These are phyloP conservation scores for Prunella strophiata DNA, from an alignment of 2,797 vertebrate species.

Conservation along the genomic window DNA sequence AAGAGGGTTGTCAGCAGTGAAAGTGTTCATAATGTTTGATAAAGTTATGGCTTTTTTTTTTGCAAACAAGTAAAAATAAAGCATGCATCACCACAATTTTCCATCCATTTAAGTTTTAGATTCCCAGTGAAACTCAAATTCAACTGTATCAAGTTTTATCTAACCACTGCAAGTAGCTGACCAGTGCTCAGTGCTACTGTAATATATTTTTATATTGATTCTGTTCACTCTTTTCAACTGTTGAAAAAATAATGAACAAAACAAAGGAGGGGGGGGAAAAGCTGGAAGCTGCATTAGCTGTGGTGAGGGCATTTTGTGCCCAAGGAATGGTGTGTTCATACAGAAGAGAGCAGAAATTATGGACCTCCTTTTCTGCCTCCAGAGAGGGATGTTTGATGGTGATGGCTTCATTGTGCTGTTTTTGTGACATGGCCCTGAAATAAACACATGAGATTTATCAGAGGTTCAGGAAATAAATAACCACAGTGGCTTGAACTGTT, in stretches of 20 bases:
- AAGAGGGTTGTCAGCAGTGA: conserved; percentile 48
- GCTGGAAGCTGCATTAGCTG: not conserved
- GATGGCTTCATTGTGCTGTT: not conserved
- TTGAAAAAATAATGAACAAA: not conserved
- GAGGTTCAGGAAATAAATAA: not conserved
- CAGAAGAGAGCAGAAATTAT: not conserved
- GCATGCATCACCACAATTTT: conserved; percentile 10
- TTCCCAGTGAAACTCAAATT: conserved; percentile 1
- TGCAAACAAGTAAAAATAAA: conserved; percentile 51
- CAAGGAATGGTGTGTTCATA: not conserved
- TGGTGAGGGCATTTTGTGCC: not conserved
- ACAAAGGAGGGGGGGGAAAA: not conserved
- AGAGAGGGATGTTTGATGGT: not conserved
- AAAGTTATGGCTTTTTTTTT: not conserved
- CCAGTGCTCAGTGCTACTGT: not conserved
- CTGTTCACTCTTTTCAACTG: not conserved
- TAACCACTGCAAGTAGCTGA: not conserved
- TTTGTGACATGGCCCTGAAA: not conserved
- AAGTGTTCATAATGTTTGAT: conserved; percentile 52
- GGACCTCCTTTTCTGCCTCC: not conserved
- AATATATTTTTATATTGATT: not conserved
- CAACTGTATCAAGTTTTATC: not conserved
- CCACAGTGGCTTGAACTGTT: not conserved
- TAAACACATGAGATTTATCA: not conserved
- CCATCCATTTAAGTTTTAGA: not conserved